phyloP scores from a whole-genome alignment of 2,797 vertebrate genomes.

The Nannoperca australis region DNA sequence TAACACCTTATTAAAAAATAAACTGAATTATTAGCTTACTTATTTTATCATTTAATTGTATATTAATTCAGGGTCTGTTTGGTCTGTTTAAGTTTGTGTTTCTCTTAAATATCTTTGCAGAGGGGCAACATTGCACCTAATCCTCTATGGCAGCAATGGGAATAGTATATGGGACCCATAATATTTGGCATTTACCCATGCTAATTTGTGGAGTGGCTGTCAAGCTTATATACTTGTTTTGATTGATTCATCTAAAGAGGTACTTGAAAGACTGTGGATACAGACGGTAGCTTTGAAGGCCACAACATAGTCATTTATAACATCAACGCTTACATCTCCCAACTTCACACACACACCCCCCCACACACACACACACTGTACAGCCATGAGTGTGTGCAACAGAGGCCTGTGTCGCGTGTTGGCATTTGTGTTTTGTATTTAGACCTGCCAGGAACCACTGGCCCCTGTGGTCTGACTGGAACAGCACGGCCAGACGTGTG shows the following conservation, averaged over 20 bases:
- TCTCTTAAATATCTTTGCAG: slow-evolving; percentile 33
- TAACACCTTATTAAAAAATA: slow-evolving; percentile 34
- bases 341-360: slow-evolving; percentile 11
- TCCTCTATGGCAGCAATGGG: slow-evolving; percentile 48
- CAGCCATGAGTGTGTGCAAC: slow-evolving; percentile 11
- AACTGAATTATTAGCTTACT: slow-evolving; percentile 22
- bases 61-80: slow-evolving; percentile 44
- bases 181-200: slow-evolving; percentile 70
- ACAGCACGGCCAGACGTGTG: slow-evolving; percentile 50
- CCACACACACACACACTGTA: not conserved
- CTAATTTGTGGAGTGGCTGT: slow-evolving; percentile 71
- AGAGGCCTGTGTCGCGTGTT: slow-evolving; percentile 20
- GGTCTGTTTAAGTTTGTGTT: slow-evolving; percentile 40
- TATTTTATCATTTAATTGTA: slow-evolving; percentile 52
- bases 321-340: slow-evolving; percentile 24
- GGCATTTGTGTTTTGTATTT: slow-evolving; percentile 64
- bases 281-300: slow-evolving; percentile 47
- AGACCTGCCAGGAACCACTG: slow-evolving; percentile 63
- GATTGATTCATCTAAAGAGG: slow-evolving; percentile 74
- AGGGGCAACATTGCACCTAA: slow-evolving; percentile 30
- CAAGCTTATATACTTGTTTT: slow-evolving; percentile 70
- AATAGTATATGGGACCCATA: slow-evolving; percentile 45
- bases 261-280: slow-evolving; percentile 58
- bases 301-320: slow-evolving; percentile 35
- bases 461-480: slow-evolving; percentile 62